Conservation (phyloP, 2,113 vertebrate species). For the Callorhinus ursinus region DNA sequence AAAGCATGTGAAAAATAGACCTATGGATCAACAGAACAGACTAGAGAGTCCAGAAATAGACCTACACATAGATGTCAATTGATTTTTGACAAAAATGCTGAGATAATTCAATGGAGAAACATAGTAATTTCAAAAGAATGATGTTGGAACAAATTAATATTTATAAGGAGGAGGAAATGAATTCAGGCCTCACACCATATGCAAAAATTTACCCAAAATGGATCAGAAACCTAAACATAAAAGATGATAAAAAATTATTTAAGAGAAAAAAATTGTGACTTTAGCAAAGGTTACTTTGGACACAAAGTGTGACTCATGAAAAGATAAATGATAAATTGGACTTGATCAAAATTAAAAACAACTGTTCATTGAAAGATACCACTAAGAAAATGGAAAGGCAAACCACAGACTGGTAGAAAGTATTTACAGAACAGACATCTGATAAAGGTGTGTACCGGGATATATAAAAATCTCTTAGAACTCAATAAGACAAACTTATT, state of each 20-base stretch:
- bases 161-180: neutral
- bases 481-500: neutral
- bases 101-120: neutral
- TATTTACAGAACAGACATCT: neutral
- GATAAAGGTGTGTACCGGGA: neutral
- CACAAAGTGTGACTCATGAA: neutral
- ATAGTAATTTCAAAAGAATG: neutral
- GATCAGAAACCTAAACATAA: neutral
- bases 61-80: neutral
- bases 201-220: slow-evolving; percentile 28
- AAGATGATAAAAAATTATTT: neutral
- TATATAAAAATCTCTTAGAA: neutral
- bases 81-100: slow-evolving; percentile 3
- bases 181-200: neutral
- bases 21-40: neutral
- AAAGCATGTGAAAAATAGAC: neutral
- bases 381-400: neutral
- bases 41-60: neutral
- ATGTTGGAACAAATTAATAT: neutral
- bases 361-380: neutral
- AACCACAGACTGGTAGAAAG: neutral
- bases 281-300: neutral
- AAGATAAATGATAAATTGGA: neutral
- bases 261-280: neutral
- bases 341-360: slow-evolving; percentile 1